These are phyloP conservation scores for Corythornis madagascariensis DNA, from an alignment of 2,113 vertebrate genomes.

Conservation along the genomic window DNA sequence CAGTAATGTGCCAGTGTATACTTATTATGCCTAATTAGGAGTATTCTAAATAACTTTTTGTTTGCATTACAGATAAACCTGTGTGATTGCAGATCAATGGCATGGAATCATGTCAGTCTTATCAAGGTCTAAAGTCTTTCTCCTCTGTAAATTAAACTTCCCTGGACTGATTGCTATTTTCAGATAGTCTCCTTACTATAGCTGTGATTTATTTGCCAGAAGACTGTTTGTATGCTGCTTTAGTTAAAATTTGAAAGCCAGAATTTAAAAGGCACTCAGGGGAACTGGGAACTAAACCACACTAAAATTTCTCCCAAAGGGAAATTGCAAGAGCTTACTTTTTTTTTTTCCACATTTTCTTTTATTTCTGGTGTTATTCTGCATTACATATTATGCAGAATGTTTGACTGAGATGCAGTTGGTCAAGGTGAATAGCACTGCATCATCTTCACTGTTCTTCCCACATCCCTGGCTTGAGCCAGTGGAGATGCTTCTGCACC, in stretches of 20 bases:
- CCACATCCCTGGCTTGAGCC: background rate
- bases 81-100: slow-evolving; percentile 16
- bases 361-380: background rate
- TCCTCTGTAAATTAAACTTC: background rate
- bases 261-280: background rate
- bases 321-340: background rate
- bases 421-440: background rate
- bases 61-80: slow-evolving; percentile 37
- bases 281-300: background rate
- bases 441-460: background rate
- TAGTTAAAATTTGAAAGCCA: slow-evolving; percentile 4
- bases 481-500: background rate
- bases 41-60: slow-evolving; percentile 30
- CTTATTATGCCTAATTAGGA: slow-evolving; percentile 20
- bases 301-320: background rate
- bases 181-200: background rate
- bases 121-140: slow-evolving; percentile 44
- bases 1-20: background rate
- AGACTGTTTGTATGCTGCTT: background rate
- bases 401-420: background rate
- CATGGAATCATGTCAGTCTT: background rate
- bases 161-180: background rate
- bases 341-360: background rate
- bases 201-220: background rate
- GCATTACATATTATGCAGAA: background rate